These are phyloP conservation scores for Dicyrtomina minuta DNA, from an alignment of 2,888 invertebrate species.

Conservation along the genomic window DNA sequence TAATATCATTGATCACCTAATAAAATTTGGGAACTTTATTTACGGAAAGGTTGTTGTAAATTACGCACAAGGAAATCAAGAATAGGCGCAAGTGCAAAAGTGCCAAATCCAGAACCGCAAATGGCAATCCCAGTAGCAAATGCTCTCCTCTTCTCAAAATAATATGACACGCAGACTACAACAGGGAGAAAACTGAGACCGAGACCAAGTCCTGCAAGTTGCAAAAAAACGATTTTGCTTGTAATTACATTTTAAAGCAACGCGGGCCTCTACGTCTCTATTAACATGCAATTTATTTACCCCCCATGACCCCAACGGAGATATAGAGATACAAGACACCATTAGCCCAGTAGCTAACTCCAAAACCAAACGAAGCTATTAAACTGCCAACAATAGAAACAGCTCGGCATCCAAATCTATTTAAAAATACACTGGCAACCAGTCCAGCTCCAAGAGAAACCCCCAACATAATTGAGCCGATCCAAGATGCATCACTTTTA, in stretches of 20 bases:
- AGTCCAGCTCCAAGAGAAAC: no score
- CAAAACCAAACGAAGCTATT: no score
- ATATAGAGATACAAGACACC: neutral
- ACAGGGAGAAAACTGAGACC: conserved; percentile 97
- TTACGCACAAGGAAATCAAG: conserved; percentile 64
- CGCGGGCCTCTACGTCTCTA: no score
- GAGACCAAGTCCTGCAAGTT: conserved; percentile 82
- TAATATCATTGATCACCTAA: no score
- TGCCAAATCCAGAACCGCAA: conserved; percentile 94
- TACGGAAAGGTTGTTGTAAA: no score
- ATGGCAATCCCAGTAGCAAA: conserved; percentile 92
- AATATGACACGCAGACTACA: conserved; percentile 94
- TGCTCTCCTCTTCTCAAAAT: conserved; percentile 95
- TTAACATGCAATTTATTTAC: no score
- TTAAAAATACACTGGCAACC: neutral
- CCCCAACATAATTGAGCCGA: no score
- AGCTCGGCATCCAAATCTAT: neutral
- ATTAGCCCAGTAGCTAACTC: neutral
- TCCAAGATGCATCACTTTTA: no score
- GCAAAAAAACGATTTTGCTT: no score
- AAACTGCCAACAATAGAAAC: neutral
- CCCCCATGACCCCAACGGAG: neutral
- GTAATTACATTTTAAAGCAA: no score
- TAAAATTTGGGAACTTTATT: no score
- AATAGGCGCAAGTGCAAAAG: conserved; percentile 84